Conservation (phyloP, 2,113 vertebrate species). For the Catagonus wagneri region DNA sequence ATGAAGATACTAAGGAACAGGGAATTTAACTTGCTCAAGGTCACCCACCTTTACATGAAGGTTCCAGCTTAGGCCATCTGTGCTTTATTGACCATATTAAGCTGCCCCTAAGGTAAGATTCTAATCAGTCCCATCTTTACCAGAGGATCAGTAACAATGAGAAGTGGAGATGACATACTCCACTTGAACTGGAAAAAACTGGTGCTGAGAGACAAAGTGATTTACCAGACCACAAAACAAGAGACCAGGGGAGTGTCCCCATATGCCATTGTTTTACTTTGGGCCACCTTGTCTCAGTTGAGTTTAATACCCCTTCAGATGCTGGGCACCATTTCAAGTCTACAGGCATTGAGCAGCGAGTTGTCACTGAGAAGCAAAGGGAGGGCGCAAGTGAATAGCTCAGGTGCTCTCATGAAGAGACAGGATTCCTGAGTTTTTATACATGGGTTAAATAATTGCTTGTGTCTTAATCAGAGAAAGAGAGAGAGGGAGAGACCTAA, state of each 20-base stretch:
- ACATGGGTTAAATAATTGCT: neutral
- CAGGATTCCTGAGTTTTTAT: neutral
- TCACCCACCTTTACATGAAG: neutral
- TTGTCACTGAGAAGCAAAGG: neutral
- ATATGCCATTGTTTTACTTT: neutral
- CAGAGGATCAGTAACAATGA: neutral
- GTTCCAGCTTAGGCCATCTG: neutral
- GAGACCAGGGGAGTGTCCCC: neutral
- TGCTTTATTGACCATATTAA: neutral
- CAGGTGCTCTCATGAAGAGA: neutral
- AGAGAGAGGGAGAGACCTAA: neutral
- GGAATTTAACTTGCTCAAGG: neutral
- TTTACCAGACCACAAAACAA: neutral
- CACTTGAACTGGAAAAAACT: neutral
- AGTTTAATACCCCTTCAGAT: neutral
- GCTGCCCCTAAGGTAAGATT: neutral
- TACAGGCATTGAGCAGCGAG: neutral
- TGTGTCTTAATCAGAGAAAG: neutral
- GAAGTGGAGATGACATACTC: neutral
- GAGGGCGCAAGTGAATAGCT: neutral
- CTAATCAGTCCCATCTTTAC: neutral
- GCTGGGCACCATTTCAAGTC: neutral
- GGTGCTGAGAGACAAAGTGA: neutral
- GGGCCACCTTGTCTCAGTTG: neutral
- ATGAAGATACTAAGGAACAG: neutral